Percentiles rank a stretch among this genome's conserved stretches.
These are phyloP conservation scores for Cosmia trapezina DNA, from an alignment of 2,888 invertebrate genomes.

Conservation along the genomic window DNA sequence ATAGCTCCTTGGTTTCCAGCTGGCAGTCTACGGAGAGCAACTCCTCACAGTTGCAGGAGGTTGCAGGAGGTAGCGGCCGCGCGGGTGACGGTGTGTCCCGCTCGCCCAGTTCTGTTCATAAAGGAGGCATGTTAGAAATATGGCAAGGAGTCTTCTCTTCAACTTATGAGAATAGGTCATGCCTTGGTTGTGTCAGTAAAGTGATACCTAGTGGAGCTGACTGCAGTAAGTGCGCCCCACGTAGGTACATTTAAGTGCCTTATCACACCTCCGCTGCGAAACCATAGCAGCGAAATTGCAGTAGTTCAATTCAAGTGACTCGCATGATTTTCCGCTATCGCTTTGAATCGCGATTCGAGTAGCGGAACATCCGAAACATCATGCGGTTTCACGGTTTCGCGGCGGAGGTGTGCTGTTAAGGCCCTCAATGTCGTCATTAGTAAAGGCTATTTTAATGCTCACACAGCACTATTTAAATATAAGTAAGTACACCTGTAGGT, in stretches of 20 bases:
- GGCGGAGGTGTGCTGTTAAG: too few species aligned
- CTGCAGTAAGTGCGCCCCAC: not conserved
- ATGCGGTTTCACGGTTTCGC: too few species aligned
- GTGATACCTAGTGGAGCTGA: too few species aligned
- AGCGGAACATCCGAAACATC: too few species aligned
- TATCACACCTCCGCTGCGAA: too few species aligned
- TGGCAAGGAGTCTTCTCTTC: too few species aligned
- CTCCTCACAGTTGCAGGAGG: conserved; percentile 95
- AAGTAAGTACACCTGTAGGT: not conserved
- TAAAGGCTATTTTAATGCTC: not conserved
- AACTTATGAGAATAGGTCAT: not conserved
- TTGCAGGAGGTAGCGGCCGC: conserved; percentile 84
- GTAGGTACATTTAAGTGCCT: not conserved
- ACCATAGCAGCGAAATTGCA: too few species aligned
- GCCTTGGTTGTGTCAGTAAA: not conserved
- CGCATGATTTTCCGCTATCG: too few species aligned
- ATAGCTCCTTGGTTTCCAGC: conserved; percentile 98
- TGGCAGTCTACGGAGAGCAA: conserved; percentile 96
- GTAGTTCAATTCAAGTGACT: too few species aligned
- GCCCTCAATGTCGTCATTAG: not conserved
- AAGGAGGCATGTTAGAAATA: not conserved
- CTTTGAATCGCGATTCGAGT: too few species aligned
- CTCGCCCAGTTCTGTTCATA: conserved; percentile 84
- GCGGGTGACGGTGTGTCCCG: conserved; percentile 88
- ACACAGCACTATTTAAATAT: not conserved